Evolutionary conservation across 2,113 vertebrate species (phyloP).

Genomic region (Gnathonemus echidnorhynchus): DNA sequence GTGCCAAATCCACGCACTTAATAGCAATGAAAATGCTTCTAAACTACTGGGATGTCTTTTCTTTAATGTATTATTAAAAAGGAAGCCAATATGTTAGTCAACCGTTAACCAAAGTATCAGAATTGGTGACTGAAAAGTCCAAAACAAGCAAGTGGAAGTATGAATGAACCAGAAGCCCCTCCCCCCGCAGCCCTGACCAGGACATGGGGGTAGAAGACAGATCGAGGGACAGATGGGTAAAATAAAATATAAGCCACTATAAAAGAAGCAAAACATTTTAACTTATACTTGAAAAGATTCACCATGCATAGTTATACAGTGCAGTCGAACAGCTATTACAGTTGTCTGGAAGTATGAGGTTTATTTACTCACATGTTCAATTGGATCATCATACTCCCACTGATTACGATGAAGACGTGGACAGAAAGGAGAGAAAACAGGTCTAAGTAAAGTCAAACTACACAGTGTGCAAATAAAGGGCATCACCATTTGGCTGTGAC

Average conservation of each 20-base stretch:
- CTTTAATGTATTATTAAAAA: background rate
- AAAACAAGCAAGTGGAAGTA: background rate
- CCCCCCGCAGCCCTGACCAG: background rate
- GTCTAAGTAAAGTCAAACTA: slow-evolving; percentile 30
- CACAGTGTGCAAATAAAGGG: slow-evolving; percentile 7
- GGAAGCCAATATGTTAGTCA: background rate
- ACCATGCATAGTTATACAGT: too few species aligned
- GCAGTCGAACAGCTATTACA: too few species aligned
- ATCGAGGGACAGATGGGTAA: background rate
- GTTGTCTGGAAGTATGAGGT: background rate
- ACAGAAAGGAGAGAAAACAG: slow-evolving; percentile 55
- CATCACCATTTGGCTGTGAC: background rate
- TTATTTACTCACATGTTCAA: slow-evolving; percentile 93
- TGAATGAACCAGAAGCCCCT: background rate
- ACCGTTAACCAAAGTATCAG: background rate
- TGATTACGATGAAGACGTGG: slow-evolving; percentile 65
- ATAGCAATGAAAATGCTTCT: background rate
- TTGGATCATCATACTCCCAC: slow-evolving; percentile 98
- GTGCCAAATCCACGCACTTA: background rate
- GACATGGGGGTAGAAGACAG: background rate
- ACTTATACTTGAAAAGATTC: background rate
- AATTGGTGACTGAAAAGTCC: background rate
- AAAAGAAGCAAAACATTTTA: background rate
- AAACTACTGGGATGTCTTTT: background rate
- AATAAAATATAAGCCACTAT: background rate